Evolutionary conservation across 2,797 vertebrate species (phyloP), one percentile per base, ranked within the genome.

Genomic region (Petrocephalus schoutedeni): DNA sequence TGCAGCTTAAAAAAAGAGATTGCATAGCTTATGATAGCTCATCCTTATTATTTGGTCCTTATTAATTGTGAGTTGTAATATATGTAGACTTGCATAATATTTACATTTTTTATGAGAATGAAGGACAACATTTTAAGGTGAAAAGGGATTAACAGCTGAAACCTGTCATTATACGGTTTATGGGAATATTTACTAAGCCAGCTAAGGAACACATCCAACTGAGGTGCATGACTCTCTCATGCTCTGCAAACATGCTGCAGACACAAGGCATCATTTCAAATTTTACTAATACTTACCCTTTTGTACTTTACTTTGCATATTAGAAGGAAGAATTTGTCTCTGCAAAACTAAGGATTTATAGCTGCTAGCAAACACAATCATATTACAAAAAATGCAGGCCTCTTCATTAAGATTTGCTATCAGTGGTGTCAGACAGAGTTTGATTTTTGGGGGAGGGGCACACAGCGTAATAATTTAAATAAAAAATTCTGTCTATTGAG

Each of bases 221-320:
- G 36, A 41, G 7, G 16, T 95, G 95, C 96, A 97, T 97, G 97
- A 97, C 95, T 93, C 93, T 95, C 95, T 94, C 97, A 96, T 95
- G 96, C 96, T 97, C 97, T 95, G 96, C 92, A 94, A 95, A 97
- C 96, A 98, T 97, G 95, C 94, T 95, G 95, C 98, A 97, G 71
- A 98, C 97, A 98, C 96, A 94, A 97, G 97, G 97, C 97, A 98
- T 97, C 98, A 98, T 98, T 97, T 95, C 95, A 95, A 96, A 10
- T 9, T 36, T 49, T n/a, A 83, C 19, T 19, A 4, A 83, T 98
- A 98, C 98, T 98, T 98, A 98, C 97, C 96, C 96, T 95, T 96
- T 97, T 95, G 96, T 97, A 97, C 96, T 97, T 96, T 97, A 96
- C 95, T 95, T 96, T 95, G 96, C 97, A 98, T 98, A 98, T 97